Percentiles rank a stretch among this genome's conserved stretches.
These are phyloP conservation scores for Cossypha caffra DNA, from an alignment of 2,797 vertebrate genomes.

Conservation along the genomic window DNA sequence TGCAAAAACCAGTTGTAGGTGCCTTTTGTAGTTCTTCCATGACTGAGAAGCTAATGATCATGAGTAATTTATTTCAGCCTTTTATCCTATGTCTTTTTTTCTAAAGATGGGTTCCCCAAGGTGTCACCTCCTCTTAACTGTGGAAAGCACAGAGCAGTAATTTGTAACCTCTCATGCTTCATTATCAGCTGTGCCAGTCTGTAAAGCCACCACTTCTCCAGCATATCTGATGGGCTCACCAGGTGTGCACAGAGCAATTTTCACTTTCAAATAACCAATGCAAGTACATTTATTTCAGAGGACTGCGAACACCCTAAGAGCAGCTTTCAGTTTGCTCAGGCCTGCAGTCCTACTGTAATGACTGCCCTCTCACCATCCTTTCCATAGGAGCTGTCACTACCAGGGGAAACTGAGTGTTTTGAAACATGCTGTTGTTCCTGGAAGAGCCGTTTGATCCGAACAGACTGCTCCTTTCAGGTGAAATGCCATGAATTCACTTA, in stretches of 20 bases:
- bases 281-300: not conserved
- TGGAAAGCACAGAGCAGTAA: not conserved
- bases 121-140: not conserved
- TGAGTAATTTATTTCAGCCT: not conserved
- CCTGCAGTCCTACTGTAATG: not conserved
- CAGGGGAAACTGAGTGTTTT: not conserved
- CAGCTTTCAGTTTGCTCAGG: not conserved
- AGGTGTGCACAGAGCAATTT: rapidly evolving
- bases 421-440: not conserved
- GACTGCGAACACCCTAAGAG: rapidly evolving
- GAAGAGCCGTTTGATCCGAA: not conserved
- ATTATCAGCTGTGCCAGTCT: not conserved
- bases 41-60: not conserved
- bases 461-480: not conserved
- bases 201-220: not conserved
- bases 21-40: not conserved
- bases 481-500: not conserved
- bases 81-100: not conserved
- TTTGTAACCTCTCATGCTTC: not conserved
- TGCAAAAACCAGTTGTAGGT: not conserved
- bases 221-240: not conserved
- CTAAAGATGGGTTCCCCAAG: not conserved
- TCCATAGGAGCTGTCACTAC: not conserved
- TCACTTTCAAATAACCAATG: not conserved
- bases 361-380: not conserved